phyloP scores from a whole-genome alignment of 2,888 invertebrate species.

The Mactromeris polynyma region DNA sequence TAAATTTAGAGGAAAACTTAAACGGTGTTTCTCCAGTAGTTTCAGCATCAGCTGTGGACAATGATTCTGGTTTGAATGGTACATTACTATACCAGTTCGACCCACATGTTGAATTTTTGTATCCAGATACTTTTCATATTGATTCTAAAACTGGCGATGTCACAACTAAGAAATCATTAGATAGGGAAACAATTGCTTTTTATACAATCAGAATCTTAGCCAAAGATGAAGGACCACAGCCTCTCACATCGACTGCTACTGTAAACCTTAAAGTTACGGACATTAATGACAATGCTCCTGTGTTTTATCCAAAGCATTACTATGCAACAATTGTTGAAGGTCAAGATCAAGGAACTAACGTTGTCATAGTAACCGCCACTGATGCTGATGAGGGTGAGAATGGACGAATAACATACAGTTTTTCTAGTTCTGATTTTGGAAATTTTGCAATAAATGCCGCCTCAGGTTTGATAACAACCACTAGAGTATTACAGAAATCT shows the following conservation, averaged over 20 bases:
- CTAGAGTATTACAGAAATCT: constrained; percentile 93
- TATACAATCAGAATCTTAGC: constrained; percentile 95
- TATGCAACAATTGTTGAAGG: constrained; percentile 91
- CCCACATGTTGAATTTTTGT: constrained; percentile 93
- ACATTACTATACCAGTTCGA: constrained; percentile 90
- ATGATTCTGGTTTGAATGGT: constrained; percentile 95
- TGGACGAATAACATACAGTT: constrained; percentile 89
- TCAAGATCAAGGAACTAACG: constrained; percentile 90
- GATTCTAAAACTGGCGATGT: constrained; percentile 95
- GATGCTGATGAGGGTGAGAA: constrained; percentile 97
- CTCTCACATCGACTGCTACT: constrained; percentile 96
- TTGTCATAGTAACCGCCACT: constrained; percentile 92
- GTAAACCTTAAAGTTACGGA: constrained; percentile 94
- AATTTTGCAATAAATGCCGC: constrained; percentile 92
- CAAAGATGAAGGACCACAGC: constrained; percentile 95
- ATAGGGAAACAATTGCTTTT: constrained; percentile 90
- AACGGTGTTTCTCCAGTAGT: constrained; percentile 85
- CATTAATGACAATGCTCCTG: constrained; percentile 96
- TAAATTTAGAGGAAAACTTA: constrained; percentile 77
- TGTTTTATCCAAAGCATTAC: constrained; percentile 96
- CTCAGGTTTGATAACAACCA: constrained; percentile 93
- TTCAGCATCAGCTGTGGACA: constrained; percentile 93
- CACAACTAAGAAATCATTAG: constrained; percentile 92
- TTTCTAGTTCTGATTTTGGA: constrained; percentile 89
- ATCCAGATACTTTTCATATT: constrained; percentile 96